These are phyloP conservation scores for Brachionus asplanchnoidis DNA, from an alignment of 1,140 invertebrate species.

Conservation along the genomic window DNA sequence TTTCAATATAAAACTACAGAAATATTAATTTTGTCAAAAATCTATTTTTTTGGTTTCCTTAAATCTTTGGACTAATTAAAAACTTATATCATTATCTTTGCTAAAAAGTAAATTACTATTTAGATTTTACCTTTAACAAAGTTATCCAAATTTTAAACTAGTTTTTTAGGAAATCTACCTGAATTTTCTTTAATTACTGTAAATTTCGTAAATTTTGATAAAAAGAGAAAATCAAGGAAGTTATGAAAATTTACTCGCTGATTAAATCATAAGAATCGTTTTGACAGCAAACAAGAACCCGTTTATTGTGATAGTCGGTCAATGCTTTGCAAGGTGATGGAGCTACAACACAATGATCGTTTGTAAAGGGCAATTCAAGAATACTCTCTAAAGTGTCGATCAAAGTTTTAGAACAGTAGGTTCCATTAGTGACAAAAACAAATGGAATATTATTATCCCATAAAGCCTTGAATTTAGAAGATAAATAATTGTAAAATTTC, in stretches of 20 bases:
- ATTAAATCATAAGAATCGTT: conserved; percentile 32
- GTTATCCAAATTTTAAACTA: too few relatives aligned
- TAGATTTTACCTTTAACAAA: too few relatives aligned
- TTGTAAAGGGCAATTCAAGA: conserved; percentile 17
- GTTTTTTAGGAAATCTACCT: too few relatives aligned
- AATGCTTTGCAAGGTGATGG: conserved; percentile 31
- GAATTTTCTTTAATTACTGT: neutral
- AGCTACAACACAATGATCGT: conserved; percentile 34
- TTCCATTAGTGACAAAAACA: conserved; percentile 41
- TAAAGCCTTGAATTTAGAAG: neutral
- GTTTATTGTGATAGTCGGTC: conserved; percentile 12
- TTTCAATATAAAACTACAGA: too few relatives aligned
- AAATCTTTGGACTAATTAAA: too few relatives aligned
- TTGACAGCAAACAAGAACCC: conserved; percentile 36
- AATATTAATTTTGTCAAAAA: too few relatives aligned
- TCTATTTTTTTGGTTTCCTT: too few relatives aligned
- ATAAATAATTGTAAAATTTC: too few relatives aligned
- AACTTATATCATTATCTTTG: too few relatives aligned
- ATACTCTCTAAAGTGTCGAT: neutral
- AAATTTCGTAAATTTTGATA: too few relatives aligned
- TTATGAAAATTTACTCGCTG: neutral
- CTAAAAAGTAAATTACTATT: too few relatives aligned
- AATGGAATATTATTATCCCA: conserved; percentile 41
- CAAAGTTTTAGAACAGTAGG: neutral
- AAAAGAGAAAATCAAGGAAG: too few relatives aligned